Base-by-base conservation (phyloP, 2,797 vertebrate species). In the Neostethus bicornis region DNA sequence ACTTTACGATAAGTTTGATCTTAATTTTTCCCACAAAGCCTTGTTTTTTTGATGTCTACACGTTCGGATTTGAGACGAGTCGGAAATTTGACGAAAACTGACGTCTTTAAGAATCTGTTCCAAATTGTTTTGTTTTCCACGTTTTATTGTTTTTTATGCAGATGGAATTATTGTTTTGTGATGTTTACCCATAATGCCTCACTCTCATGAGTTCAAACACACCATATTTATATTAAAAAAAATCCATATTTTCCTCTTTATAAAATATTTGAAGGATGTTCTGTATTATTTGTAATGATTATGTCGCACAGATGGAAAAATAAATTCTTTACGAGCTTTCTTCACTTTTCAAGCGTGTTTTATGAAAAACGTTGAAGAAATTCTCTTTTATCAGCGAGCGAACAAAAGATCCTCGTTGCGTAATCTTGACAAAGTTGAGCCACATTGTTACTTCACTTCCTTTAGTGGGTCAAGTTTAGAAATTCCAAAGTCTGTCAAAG, bases 211-310 rank as follows among this genome's bases (percentile, higher is more conserved):
- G 64, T 45, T 52, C 21, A 34, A 41, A 67, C 66, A 80, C 51
- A 28, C 68, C 72, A 75, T 61, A 20, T 42, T 69, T 54, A 50
- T 80, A 70, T 79, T 64, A 57, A 73, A 47, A 47, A 11, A 19
- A 25, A 24, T n/a, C 55, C 11, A 38, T 59, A 35, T 54, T 71
- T 26, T 64, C 37, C 44, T 79, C 63, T 84, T 73, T 80, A 50
- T 73, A 85, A 63, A 63, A 48, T 55, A 63, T 67, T 75, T 71
- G 51, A 42, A 75, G 58, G 72, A 55, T 51, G 48, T 73, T 80
- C 61, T 83, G 68, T 85, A 77, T 90, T 85, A 87, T 87, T 66
- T 85, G 66, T 79, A 85, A 73, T 61, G 53, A 43, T 42, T 51
- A 55, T 59, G 26, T 69, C 71, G 46, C 72, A 81, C 66, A 70